These are phyloP conservation scores for Andrena haemorrhoa DNA, from an alignment of 2,888 invertebrate species.

Conservation along the genomic window DNA sequence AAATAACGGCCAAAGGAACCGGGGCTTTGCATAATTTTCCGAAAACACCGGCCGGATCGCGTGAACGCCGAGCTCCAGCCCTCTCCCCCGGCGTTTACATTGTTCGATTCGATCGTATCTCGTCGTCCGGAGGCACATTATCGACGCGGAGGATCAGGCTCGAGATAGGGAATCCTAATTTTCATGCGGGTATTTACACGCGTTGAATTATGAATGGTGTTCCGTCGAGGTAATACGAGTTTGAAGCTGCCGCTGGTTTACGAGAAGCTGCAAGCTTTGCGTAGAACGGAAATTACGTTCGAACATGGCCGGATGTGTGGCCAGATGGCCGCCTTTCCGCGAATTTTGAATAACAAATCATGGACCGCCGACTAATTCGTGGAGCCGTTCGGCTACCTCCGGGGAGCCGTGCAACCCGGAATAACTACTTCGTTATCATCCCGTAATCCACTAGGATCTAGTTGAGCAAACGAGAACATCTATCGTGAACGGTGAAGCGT, in stretches of 20 bases:
- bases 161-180: not conserved
- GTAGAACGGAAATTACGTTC: slow-evolving; percentile 68
- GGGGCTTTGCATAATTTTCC: slow-evolving; percentile 56
- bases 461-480: slow-evolving; percentile 66
- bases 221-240: not conserved
- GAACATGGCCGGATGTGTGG: slow-evolving; percentile 67
- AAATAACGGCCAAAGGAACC: slow-evolving; percentile 54
- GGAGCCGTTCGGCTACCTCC: slow-evolving; percentile 30
- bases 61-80: slow-evolving; percentile 23
- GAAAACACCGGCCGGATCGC: slow-evolving; percentile 30
- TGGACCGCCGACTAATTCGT: slow-evolving; percentile 66
- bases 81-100: slow-evolving; percentile 11
- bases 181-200: slow-evolving; percentile 7
- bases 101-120: not conserved
- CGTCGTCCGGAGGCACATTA: not conserved
- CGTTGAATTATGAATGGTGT: slow-evolving; percentile 36
- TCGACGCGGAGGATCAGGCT: not conserved
- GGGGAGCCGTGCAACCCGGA: slow-evolving; percentile 47
- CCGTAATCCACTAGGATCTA: slow-evolving; percentile 66
- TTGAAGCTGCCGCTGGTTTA: slow-evolving; percentile 28
- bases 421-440: slow-evolving; percentile 71
- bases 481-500: slow-evolving; percentile 53
- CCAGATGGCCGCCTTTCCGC: slow-evolving; percentile 67
- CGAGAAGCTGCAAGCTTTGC: slow-evolving; percentile 49
- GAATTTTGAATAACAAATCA: slow-evolving; percentile 79